Evolutionary conservation across 2,888 invertebrate species (phyloP), one percentile per base, ranked within the genome.

Genomic region (Hermaeophaga mercurialis): DNA sequence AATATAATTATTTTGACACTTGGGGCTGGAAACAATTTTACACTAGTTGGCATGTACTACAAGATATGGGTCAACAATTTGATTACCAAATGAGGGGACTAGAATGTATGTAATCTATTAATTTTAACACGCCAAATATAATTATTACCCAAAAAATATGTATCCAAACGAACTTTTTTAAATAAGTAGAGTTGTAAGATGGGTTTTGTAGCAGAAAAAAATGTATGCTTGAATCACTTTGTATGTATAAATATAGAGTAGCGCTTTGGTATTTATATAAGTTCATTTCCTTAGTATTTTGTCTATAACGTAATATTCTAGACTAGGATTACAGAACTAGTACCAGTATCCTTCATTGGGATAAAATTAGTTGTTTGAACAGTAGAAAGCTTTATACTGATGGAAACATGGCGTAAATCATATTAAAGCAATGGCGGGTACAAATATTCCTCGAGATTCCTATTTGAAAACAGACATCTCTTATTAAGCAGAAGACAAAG

Each of bases 1-100:
- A 50, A 41, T 44, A 59, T 55, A 59, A 59, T 52, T 55, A 52
- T 55, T 59, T 52, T 55, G 59, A 47, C 59, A 55, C 52, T 46
- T 48, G 28, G 9, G 38, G 31, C 33, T 22, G 43, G 47, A 55
- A 59, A 50, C 59, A 47, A 59, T 59, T 59, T 55, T 47, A 33
- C 38, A 52, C 15, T 34, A 36, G 28, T 59, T 46, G 55, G 34
- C 48, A 49, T 49, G 39, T 58, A 54, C 39, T 45, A 44, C 54
- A 58, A 54, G 58, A 58, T 54, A 54, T 49, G 58, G 58, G 54
- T 58, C 58, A 57, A 57, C 53, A 57, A 57, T 57, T 48, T 31
- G 24, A 43, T 57, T 39, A 54, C 45, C 53, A 53, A 50, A 50
- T 50, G 50, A 33, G 43, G 19, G 8, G 41, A 11, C 22, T 22